Percentiles rank a stretch among this genome's conserved stretches.
Conservation (phyloP, 2,113 vertebrate species). For the Boulengeromyrus knoepffleri region DNA sequence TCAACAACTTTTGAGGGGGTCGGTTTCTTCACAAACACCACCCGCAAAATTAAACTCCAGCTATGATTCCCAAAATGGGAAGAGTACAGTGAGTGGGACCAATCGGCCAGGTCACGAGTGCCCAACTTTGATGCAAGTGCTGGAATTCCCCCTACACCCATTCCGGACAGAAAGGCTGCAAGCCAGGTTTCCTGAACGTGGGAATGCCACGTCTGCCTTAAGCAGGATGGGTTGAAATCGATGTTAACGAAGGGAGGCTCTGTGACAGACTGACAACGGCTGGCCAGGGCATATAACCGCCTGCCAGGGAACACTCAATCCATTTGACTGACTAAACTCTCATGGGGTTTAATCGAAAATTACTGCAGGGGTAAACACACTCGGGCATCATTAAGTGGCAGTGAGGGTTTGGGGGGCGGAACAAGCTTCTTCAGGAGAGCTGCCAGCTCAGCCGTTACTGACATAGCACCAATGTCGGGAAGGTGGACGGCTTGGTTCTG, state of each 20-base stretch:
- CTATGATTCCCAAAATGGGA: background rate
- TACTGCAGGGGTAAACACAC: slow-evolving; percentile 5
- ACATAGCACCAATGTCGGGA: background rate
- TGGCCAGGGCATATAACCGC: background rate
- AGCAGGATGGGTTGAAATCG: background rate
- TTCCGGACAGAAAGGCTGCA: background rate
- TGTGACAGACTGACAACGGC: background rate
- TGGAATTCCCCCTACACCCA: background rate
- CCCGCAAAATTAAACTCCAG: background rate
- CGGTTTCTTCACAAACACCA: background rate
- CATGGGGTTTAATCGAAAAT: slow-evolving; percentile 18
- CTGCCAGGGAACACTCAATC: background rate
- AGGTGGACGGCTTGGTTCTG: background rate
- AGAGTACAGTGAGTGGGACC: background rate
- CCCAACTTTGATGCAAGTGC: background rate
- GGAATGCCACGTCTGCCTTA: background rate
- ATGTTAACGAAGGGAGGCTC: background rate
- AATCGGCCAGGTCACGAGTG: background rate
- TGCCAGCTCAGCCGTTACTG: background rate
- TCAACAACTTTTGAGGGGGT: background rate
- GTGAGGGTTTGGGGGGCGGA: background rate
- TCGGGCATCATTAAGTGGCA: background rate
- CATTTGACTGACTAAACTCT: background rate
- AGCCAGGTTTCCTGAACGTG: background rate
- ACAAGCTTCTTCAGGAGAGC: background rate